A percentile compares a stretch with the other conserved stretches of the same genome.
Evolutionary conservation across 2,888 invertebrate species (phyloP).

Genomic region (Diadegma fenestrale): DNA sequence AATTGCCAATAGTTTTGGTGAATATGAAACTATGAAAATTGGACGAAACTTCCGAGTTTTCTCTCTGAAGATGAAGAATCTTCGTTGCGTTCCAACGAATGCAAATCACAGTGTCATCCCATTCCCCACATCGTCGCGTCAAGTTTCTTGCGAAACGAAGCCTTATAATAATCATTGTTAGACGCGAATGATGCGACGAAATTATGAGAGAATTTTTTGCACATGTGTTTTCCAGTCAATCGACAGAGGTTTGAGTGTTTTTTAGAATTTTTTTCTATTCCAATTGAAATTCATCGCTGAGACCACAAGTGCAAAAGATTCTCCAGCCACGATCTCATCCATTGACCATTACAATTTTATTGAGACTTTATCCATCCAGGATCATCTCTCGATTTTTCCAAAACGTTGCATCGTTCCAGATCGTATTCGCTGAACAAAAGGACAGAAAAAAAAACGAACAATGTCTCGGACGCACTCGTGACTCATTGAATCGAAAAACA

Average conservation of each 20-base stretch:
- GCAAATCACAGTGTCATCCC: conserved; percentile 2
- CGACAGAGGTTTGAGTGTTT: background rate
- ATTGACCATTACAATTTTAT: conserved; percentile 3
- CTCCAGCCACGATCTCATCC: conserved; percentile 1
- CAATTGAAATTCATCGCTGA: background rate
- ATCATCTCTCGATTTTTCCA: conserved; percentile 48
- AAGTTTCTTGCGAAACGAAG: conserved; percentile 67
- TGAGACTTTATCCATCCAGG: conserved; percentile 55
- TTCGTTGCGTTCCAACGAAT: background rate
- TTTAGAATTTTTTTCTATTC: background rate
- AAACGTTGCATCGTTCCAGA: conserved; percentile 47
- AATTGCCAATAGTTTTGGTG: background rate
- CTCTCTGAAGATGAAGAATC: background rate
- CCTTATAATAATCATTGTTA: conserved; percentile 58
- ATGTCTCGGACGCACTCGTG: conserved; percentile 42
- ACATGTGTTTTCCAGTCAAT: background rate
- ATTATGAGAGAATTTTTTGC: conserved; percentile 5
- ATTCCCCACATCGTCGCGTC: conserved; percentile 57
- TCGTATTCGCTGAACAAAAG: conserved; percentile 46
- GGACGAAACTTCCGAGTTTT: background rate
- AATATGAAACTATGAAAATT: background rate
- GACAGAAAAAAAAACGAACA: conserved; percentile 31
- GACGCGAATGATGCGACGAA: conserved; percentile 50
- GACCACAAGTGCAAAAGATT: background rate
- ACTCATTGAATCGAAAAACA: conserved; percentile 74